A percentile compares a stretch with the other conserved stretches of the same genome.
Conservation (phyloP, 2,888 invertebrate species). For the Lottia gigantea region DNA sequence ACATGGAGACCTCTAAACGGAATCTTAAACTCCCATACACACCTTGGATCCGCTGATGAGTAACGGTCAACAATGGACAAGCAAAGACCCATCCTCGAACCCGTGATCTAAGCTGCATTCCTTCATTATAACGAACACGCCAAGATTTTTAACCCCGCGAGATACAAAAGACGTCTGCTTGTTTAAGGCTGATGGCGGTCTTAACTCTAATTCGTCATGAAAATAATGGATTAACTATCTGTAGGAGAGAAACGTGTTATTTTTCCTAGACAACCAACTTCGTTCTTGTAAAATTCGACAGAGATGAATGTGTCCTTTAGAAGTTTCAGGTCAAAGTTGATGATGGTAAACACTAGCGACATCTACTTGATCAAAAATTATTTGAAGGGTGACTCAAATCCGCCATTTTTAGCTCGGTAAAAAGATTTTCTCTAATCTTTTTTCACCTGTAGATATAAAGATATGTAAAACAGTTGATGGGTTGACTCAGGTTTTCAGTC, state of each 20-base stretch:
- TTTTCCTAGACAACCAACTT: not conserved
- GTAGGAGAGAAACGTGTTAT: not conserved
- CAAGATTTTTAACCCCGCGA: not conserved
- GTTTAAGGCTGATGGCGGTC: not conserved
- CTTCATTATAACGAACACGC: not conserved
- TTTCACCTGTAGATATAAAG: no score
- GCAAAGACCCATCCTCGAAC: not conserved
- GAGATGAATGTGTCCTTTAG: constrained; percentile 4
- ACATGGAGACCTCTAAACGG: no score
- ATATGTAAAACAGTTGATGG: no score
- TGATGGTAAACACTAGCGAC: not conserved
- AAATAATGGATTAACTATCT: constrained; percentile 1
- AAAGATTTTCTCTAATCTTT: no score
- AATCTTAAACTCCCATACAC: no score
- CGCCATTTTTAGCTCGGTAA: no score
- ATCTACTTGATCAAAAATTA: not conserved
- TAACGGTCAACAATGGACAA: no score
- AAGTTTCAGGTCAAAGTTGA: constrained; percentile 4
- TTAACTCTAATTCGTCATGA: constrained; percentile 11
- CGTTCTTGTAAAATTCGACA: not conserved
- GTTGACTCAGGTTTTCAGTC: no score
- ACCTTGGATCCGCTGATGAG: no score
- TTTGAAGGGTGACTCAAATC: constrained; percentile 1
- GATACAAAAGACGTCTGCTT: not conserved
- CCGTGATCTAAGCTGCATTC: constrained; percentile 2